Base-by-base conservation (phyloP, 2,888 invertebrate genomes). In the Heliconius ismenius region DNA sequence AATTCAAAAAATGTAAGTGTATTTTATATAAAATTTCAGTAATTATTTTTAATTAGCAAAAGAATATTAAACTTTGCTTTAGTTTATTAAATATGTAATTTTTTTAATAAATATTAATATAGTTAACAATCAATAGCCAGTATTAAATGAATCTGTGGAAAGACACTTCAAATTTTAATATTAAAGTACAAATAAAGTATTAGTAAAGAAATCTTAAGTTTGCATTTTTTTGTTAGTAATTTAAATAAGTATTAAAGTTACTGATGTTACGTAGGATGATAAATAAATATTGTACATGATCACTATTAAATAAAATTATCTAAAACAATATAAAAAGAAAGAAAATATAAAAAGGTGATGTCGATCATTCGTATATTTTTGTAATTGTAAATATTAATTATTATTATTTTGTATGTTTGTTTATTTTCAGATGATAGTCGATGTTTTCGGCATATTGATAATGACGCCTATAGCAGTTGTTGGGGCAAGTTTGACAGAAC, bases 381-480 rank as follows among this genome's bases (percentile, higher is more conserved):
- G n/a, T n/a, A n/a, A n/a, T n/a, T n/a, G n/a, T n/a, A n/a, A n/a
- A n/a, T n/a, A n/a, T n/a, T n/a, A n/a, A n/a, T n/a, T n/a, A n/a
- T n/a, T n/a, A n/a, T n/a, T n/a, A n/a, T n/a, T n/a, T n/a, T n/a
- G n/a, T n/a, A n/a, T n/a, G n/a, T n/a, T n/a, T n/a, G n/a, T n/a
- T n/a, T 32, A 32, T 9, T 58, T 85, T 9, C 86, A 94, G 94
- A 81, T 94, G 67, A 89, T 94, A 89, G 92, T 93, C 67, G 94
- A 94, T 78, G 91, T 90, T 76, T 86, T 94, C 0, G 93, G 94
- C 3, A 93, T 93, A 78, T 90, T 93, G 89, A 83, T 93, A 83
- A 94, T 94, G 94, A 92, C 93, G 0, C 94, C 93, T 0, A 85
- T 94, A 0, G 94, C 94, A 0, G 89, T 93, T 21, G 83, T 93